Conservation (phyloP, 2,888 invertebrate species). For the Nymphalis urticae region DNA sequence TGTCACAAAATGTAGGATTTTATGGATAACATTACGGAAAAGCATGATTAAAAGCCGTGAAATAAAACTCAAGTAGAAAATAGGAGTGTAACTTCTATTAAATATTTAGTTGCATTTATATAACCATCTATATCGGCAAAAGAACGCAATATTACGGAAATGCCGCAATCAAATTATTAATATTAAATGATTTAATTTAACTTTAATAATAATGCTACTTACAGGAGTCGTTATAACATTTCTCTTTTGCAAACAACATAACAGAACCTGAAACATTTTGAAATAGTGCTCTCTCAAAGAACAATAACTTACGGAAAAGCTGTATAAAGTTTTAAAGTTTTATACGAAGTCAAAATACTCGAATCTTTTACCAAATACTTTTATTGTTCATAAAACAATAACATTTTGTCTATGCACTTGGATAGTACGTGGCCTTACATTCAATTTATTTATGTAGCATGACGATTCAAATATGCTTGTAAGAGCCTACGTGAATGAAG, state of each 20-base stretch:
- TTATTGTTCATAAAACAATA: constrained; percentile 22
- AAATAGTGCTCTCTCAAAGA: constrained; percentile 26
- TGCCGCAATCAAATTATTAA: background rate
- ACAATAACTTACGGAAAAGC: constrained; percentile 31
- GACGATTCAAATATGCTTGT: background rate
- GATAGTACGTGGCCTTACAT: background rate
- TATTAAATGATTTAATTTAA: background rate
- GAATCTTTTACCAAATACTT: constrained; percentile 26
- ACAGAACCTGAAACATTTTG: constrained; percentile 34
- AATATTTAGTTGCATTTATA: constrained; percentile 13
- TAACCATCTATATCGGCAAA: background rate
- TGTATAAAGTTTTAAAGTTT: constrained; percentile 29
- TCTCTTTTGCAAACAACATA: constrained; percentile 23
- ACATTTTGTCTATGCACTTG: constrained; percentile 12
- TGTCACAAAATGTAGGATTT: constrained; percentile 23
- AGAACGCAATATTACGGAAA: too few relatives aligned
- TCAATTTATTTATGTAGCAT: background rate
- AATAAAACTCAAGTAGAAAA: constrained; percentile 20
- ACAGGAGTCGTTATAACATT: constrained; percentile 6
- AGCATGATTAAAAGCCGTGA: constrained; percentile 17
- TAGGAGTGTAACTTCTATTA: constrained; percentile 6
- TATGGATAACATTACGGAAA: constrained; percentile 19
- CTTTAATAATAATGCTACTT: constrained; percentile 10
- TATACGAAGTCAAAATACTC: constrained; percentile 25
- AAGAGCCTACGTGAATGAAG: too few relatives aligned